These are phyloP conservation scores for Drosophila hamatofila DNA, from an alignment of 2,888 invertebrate genomes.

Conservation along the genomic window DNA sequence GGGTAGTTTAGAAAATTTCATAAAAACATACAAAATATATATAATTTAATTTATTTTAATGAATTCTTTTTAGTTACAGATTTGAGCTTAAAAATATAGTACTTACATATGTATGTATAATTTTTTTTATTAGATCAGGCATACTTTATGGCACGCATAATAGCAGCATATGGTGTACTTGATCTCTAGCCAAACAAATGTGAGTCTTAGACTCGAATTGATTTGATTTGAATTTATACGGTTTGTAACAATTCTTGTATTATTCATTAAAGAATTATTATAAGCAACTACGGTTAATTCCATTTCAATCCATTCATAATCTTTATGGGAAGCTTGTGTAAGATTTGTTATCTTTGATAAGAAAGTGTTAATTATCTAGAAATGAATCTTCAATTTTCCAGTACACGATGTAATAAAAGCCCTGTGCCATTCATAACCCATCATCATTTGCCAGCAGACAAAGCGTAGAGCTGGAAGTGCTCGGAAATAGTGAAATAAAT, in stretches of 20 bases:
- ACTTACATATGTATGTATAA: too few species aligned
- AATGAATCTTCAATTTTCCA: slow-evolving; percentile 38
- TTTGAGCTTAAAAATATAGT: too few species aligned
- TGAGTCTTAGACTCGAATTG: neutral
- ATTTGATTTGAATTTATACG: neutral
- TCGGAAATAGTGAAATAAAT: slow-evolving; percentile 6
- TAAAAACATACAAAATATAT: too few species aligned
- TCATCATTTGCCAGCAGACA: slow-evolving; percentile 28
- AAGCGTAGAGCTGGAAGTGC: slow-evolving; percentile 2
- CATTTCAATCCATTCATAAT: slow-evolving; percentile 16
- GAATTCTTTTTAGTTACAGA: too few species aligned
- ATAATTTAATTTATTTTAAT: too few species aligned
- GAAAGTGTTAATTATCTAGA: slow-evolving; percentile 18
- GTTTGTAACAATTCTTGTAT: neutral
- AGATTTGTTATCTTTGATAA: slow-evolving; percentile 42
- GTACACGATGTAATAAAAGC: slow-evolving; percentile 32
- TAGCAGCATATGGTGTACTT: neutral
- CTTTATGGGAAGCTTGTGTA: slow-evolving; percentile 20
- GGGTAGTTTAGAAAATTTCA: too few species aligned
- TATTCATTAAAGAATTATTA: neutral
- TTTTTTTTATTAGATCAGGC: too few species aligned
- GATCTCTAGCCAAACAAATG: neutral
- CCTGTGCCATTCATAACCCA: slow-evolving; percentile 1
- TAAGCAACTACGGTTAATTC: slow-evolving; percentile 9
- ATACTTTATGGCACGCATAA: neutral